Evolutionary conservation across 2,888 invertebrate genomes (phyloP).

Genomic region (Epirrhoe tristata): DNA sequence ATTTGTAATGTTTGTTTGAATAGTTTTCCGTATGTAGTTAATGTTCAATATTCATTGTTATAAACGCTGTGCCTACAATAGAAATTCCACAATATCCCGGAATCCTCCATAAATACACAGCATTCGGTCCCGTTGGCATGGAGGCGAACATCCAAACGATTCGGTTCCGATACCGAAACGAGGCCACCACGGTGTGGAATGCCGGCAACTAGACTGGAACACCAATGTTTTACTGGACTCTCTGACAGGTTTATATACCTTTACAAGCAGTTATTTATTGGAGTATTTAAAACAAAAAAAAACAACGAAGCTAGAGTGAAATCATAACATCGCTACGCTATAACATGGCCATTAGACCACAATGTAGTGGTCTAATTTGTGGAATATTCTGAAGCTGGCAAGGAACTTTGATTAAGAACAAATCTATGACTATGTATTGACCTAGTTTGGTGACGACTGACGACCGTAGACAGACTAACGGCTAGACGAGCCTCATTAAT

Average conservation of each 20-base stretch:
- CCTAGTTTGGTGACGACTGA: conserved; percentile 24
- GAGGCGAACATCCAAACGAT: conserved; percentile 21
- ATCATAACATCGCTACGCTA: conserved; percentile 28
- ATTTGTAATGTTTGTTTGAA: neutral
- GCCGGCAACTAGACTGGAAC: conserved; percentile 75
- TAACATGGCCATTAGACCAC: conserved; percentile 3
- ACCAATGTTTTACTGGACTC: conserved; percentile 61
- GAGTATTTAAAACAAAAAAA: conserved; percentile 26
- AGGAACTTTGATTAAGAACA: conserved; percentile 5
- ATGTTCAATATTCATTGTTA: neutral
- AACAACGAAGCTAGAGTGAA: conserved; percentile 35
- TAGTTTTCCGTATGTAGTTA: conserved; percentile 4
- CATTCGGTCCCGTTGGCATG: conserved; percentile 24
- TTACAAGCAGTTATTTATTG: conserved; percentile 31
- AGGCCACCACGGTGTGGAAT: conserved; percentile 64
- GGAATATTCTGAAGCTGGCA: conserved; percentile 3
- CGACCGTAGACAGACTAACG: conserved; percentile 16
- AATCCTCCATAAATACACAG: conserved; percentile 13
- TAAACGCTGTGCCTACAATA: neutral
- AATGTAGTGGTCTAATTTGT: conserved; percentile 9
- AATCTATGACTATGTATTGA: conserved; percentile 6
- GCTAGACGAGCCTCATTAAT: conserved; percentile 24
- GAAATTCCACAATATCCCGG: neutral
- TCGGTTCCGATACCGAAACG: conserved; percentile 49
- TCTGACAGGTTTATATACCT: conserved; percentile 47